Evolutionary conservation across 2,797 vertebrate genomes (phyloP), one percentile per base, ranked within the genome.

Genomic region (Alca torda): DNA sequence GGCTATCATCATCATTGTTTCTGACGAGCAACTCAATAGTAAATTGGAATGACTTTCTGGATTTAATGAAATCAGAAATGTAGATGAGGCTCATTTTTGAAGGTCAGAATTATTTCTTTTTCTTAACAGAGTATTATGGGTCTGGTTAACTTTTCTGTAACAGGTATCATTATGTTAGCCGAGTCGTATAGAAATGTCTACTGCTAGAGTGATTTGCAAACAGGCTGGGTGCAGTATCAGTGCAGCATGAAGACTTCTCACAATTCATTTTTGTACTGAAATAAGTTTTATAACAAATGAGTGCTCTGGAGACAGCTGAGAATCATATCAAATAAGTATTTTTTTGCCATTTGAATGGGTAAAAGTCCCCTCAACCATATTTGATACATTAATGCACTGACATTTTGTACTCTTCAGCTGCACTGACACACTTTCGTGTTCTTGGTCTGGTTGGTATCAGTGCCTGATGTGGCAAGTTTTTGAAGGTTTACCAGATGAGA

Each of bases 391-490:
- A 68, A 81, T 54, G 35, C 19, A 26, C 15, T 63, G 73, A 93
- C 14, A 21, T 93, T 90, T 82, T 89, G 31, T 97, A 87, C 87
- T 91, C 63, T 93, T 68, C 30, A 5, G 6, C 57, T 94, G 35
- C 46, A 72, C 53, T 76, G 45, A 64, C 45, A 35, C 19, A 69
- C 37, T 80, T 56, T 84, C 88, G 90, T 9, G 39, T 83, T 89
- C 61, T 90, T 85, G 81, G 21, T 50, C 33, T 77, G 39, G 64
- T 84, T 96, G 87, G 56, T 80, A 95, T 91, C 79, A 76, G 63
- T 64, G 79, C 21, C 81, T 33, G 0, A 87, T 37, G 21, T 96
- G 60, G 35, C 65, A 95, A 89, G 70, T 57, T 76, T 92, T 56
- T 87, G 75, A 89, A 92, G 59, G 57, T 54, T 91, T 92, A 17